Evolutionary conservation across 2,797 vertebrate species (phyloP), one percentile per base, ranked within the genome.

Genomic region (Syncerus caffer): DNA sequence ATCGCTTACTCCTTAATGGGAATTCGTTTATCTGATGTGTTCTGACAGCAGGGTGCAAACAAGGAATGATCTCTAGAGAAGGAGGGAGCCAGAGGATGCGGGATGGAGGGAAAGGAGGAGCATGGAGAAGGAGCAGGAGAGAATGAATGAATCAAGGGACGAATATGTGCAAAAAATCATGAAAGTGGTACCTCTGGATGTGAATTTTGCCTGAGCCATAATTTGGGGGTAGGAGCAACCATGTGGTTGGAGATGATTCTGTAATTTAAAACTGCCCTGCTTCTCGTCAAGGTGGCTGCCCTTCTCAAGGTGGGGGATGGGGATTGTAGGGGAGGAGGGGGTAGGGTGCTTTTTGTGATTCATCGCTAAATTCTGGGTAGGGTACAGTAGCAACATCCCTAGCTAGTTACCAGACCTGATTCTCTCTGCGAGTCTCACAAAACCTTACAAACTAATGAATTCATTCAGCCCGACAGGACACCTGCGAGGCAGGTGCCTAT

Each of bases 401-500:
- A 9, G 0, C 3, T 4, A 17, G 7, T n/a, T 85, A 23, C 21
- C 90, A 85, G 82, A 51, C 31, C 16, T 12, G 14, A 0, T 51
- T 29, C 71, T 82, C 67, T 86, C 90, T 12, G 2, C 0, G 0
- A 3, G 29, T 25, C 29, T 34, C 80, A 47, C 25, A n/a, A 23
- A 19, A 29, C 21, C 79, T 60, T 38, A 67, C 85, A 17, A 10
- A 60, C 60, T 19, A 21, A 31, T 45, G 93, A 42, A 89, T 88
- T 79, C 71, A 67, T 74, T 45, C 93, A 94, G 16, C 19, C 88
- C 25, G 0, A 31, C 1, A 7, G 50, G 21, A 55, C 42, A 71
- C 57, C 93, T 83, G 55, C 13, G 6, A 83, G 90, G 91, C 85
- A 93, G 97, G 83, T 86, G 74, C 82, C 74, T 31, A 64, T 90